Base-by-base conservation (phyloP, 2,113 vertebrate genomes). In the Podarcis cretensis region DNA sequence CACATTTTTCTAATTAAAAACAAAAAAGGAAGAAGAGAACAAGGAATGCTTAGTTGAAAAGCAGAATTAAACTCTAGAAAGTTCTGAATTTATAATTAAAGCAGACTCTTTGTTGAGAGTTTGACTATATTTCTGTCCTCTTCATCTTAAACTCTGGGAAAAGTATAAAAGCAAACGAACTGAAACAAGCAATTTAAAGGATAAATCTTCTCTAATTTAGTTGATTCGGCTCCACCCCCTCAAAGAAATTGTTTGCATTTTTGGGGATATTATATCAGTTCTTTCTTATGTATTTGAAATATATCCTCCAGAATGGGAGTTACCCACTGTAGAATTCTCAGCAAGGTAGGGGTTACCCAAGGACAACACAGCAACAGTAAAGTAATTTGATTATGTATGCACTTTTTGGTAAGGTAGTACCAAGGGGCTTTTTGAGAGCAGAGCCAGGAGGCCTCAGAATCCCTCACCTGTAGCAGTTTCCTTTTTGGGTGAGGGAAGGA, bases 51-150 rank as follows among this genome's bases (percentile, higher is more conserved):
- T 40, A 4, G 75, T 93, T 79, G 1, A 92, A 73, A 2, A 83
- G 5, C 54, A 0, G 79, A 7, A 48, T 73, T 90, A n/a, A 1
- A 12, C 81, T 81, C 73, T 69, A 80, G 74, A 0, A 0, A 0
- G 0, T 23, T 91, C 6, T 84, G 2, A 80, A 91, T 94, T 90
- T 68, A 10, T 63, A 57, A 54, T 85, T 87, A 88, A 75, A 91
- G 89, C 74, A 69, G 6, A 35, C 0, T 32, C 1, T 85, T 92
- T 81, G 1, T 89, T 43, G 69, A 80, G 43, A 81, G 30, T 75
- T 35, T 37, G 13, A 32, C 4, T 87, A 20, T 88, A 84, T 81
- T 87, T 25, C 69, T 92, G 54, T 73, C 76, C 23, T 4, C n/a
- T n/a, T 83, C 87, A 74, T 76, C 73, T 40, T 71, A 21, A 84